Conservation (phyloP, 2,888 invertebrate species). For the Meganola albula region DNA sequence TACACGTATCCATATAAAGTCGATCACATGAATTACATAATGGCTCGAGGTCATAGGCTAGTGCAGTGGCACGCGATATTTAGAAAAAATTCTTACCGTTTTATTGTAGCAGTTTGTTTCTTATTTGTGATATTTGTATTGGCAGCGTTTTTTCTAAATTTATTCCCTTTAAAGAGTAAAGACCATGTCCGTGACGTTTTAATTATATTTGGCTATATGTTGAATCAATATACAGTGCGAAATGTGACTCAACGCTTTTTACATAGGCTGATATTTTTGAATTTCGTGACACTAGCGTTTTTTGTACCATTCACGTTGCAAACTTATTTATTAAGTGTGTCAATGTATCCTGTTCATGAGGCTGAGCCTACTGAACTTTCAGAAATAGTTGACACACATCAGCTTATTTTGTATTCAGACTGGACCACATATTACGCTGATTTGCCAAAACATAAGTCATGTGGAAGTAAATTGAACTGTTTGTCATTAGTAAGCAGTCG, state of each 20-base stretch:
- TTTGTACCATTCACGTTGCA: too few species aligned
- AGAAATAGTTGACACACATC: slow-evolving; percentile 19
- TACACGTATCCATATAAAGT: slow-evolving; percentile 25
- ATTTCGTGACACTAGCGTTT: slow-evolving; percentile 30
- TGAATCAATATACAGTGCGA: slow-evolving; percentile 25
- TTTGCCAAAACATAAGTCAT: slow-evolving; percentile 7
- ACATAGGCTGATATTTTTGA: slow-evolving; percentile 24
- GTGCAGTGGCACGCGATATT: slow-evolving; percentile 23
- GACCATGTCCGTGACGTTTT: slow-evolving; percentile 27
- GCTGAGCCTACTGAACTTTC: too few species aligned
- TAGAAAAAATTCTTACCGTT: slow-evolving; percentile 4
- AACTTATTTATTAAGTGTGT: too few species aligned
- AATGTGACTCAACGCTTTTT: slow-evolving; percentile 21
- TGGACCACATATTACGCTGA: background rate
- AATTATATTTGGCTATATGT: slow-evolving; percentile 34
- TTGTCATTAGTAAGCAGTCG: slow-evolving; percentile 20
- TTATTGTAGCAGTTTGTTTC: slow-evolving; percentile 7
- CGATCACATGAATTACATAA: slow-evolving; percentile 16
- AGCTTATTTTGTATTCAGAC: slow-evolving; percentile 12
- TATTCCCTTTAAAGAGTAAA: slow-evolving; percentile 23
- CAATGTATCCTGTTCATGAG: too few species aligned
- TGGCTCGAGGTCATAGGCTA: slow-evolving; percentile 17
- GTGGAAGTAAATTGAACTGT: slow-evolving; percentile 28
- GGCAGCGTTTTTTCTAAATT: slow-evolving; percentile 15
- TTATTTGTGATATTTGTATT: slow-evolving; percentile 27